Conservation (phyloP, 1,140 invertebrate species). For the Temnothorax longispinosus region DNA sequence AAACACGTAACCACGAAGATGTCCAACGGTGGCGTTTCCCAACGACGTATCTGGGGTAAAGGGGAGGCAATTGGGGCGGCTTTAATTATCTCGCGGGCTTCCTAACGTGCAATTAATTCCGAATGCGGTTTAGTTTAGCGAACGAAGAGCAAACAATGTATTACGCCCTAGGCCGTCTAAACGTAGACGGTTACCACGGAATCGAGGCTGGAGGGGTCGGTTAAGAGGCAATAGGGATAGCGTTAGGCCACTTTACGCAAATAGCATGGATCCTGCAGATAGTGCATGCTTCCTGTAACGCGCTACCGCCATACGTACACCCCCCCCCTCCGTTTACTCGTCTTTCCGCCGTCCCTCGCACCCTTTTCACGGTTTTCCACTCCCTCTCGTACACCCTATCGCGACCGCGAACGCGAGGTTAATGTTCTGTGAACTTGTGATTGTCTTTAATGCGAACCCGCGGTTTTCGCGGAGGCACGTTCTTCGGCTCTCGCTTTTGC, state of each 20-base stretch:
- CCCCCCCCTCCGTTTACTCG: constrained; percentile 59
- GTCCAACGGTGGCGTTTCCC: constrained; percentile 49
- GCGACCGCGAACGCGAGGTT: constrained; percentile 59
- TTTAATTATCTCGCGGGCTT: constrained; percentile 81
- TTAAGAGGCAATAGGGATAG: constrained; percentile 49
- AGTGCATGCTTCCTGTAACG: constrained; percentile 75
- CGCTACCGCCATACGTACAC: constrained; percentile 39
- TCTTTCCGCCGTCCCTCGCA: constrained; percentile 50
- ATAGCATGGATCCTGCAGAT: constrained; percentile 80
- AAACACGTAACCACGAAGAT: constrained; percentile 49
- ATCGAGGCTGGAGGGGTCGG: constrained; percentile 52
- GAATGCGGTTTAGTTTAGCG: constrained; percentile 82
- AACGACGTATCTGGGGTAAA: constrained; percentile 46
- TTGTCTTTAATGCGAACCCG: constrained; percentile 76
- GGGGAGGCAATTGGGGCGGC: constrained; percentile 70
- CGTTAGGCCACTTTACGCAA: constrained; percentile 80
- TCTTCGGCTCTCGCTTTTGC: constrained; percentile 24
- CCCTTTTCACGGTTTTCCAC: constrained; percentile 59
- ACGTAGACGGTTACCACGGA: constrained; percentile 78
- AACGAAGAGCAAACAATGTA: constrained; percentile 82
- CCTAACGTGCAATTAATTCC: constrained; percentile 82
- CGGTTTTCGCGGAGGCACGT: constrained; percentile 60
- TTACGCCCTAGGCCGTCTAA: constrained; percentile 77
- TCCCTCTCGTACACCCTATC: constrained; percentile 36
- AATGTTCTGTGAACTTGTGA: constrained; percentile 80